Conservation (phyloP, 1,140 invertebrate species). For the Bursaphelenchus mucronatus region DNA sequence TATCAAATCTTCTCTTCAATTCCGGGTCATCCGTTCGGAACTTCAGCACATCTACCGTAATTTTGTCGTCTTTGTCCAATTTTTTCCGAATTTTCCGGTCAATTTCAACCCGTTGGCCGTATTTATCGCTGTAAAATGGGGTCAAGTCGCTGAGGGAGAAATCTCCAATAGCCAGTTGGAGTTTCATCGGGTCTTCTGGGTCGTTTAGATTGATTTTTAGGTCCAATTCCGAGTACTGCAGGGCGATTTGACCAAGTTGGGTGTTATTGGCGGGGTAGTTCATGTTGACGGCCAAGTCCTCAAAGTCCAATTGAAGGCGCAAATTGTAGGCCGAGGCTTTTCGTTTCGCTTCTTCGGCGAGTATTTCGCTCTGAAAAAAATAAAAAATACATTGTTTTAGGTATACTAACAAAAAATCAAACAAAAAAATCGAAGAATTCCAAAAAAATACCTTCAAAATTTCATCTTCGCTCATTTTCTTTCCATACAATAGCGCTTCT, state of each 20-base stretch:
- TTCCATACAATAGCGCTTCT: not conserved
- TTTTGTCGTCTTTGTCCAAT: not conserved
- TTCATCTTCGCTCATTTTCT: not conserved
- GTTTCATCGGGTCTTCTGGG: slow-evolving; percentile 30
- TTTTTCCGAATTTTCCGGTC: slow-evolving; percentile 8
- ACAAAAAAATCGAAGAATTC: not conserved
- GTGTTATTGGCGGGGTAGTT: slow-evolving; percentile 33
- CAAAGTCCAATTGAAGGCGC: slow-evolving; percentile 2
- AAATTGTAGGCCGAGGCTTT: not conserved
- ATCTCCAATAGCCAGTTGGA: slow-evolving; percentile 20
- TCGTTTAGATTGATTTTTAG: slow-evolving; percentile 19
- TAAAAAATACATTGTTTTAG: too few relatives aligned
- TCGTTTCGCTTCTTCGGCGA: too few relatives aligned
- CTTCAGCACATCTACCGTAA: slow-evolving; percentile 18
- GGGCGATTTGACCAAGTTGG: slow-evolving; percentile 23
- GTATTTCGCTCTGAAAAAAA: too few relatives aligned
- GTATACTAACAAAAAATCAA: not conserved
- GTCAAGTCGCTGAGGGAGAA: slow-evolving; percentile 33
- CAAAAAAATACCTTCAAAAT: not conserved
- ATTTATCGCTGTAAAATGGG: slow-evolving; percentile 41
- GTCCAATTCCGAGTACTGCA: slow-evolving; percentile 22
- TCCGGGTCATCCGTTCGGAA: slow-evolving; percentile 22
- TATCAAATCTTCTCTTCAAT: slow-evolving; percentile 21
- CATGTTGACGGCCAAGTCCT: slow-evolving; percentile 26
- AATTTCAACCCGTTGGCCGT: slow-evolving; percentile 32